A percentile compares a stretch with the other conserved stretches of the same genome.
These are phyloP conservation scores for Nemurella pictetii DNA, from an alignment of 2,888 invertebrate species.

Conservation along the genomic window DNA sequence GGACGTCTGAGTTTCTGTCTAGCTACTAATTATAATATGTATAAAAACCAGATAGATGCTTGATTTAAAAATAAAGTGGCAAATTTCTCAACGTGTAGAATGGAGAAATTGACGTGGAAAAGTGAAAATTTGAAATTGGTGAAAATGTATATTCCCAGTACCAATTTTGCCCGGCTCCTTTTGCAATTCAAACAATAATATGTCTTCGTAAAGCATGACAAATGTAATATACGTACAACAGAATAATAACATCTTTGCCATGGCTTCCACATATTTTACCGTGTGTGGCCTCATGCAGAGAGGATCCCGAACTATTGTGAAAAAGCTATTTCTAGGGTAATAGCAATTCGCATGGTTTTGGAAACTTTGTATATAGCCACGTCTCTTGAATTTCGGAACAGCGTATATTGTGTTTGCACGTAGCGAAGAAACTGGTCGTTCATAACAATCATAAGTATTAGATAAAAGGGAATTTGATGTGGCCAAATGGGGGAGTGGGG, in stretches of 20 bases:
- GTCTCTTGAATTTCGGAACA: background rate
- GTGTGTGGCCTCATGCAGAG: background rate
- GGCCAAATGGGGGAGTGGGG: no score
- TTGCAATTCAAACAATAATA: background rate
- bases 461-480: background rate
- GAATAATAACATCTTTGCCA: background rate
- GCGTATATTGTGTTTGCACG: background rate
- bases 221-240: background rate
- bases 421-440: background rate
- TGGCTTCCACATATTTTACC: background rate
- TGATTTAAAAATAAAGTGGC: no score
- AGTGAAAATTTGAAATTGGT: background rate
- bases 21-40: no score
- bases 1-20: no score
- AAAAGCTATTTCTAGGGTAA: background rate
- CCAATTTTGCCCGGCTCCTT: background rate
- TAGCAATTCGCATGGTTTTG: background rate
- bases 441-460: background rate
- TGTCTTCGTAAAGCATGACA: background rate
- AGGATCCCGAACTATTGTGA: background rate
- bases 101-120: background rate
- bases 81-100: no score
- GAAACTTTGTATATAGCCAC: background rate
- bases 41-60: no score
- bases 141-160: background rate